Evolutionary conservation across 2,113 vertebrate genomes (phyloP).

Genomic region (Mormyrus iriodes): DNA sequence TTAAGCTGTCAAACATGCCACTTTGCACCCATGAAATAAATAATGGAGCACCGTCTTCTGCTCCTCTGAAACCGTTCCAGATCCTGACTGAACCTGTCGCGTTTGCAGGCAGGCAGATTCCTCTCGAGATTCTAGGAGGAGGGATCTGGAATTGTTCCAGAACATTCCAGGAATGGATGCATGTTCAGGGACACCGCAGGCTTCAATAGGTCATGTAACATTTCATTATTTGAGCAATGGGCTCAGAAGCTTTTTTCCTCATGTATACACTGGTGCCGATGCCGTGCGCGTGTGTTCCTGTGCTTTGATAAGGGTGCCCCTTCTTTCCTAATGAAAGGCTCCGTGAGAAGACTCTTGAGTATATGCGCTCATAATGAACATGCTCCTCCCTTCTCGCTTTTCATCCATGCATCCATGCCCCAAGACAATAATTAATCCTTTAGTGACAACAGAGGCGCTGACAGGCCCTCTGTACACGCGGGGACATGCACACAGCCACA

Average conservation of each 20-base stretch:
- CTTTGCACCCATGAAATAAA: slow-evolving; percentile 29
- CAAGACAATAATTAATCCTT: slow-evolving; percentile 29
- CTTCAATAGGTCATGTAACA: background rate
- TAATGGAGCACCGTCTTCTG: slow-evolving; percentile 24
- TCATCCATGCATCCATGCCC: slow-evolving; percentile 11
- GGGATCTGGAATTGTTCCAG: slow-evolving; percentile 6
- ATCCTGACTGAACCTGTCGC: slow-evolving; percentile 10
- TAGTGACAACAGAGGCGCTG: slow-evolving; percentile 16
- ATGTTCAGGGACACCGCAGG: background rate
- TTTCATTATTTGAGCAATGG: slow-evolving; percentile 11
- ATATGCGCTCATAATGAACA: slow-evolving; percentile 24
- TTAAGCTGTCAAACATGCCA: slow-evolving; percentile 33
- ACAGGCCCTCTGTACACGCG: background rate
- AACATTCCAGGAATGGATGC: background rate
- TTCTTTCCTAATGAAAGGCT: slow-evolving; percentile 13
- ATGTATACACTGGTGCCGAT: background rate
- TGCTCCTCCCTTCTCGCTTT: slow-evolving; percentile 15
- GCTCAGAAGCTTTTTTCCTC: background rate
- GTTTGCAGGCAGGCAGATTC: background rate
- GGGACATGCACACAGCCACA: background rate
- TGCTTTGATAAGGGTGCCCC: slow-evolving; percentile 9
- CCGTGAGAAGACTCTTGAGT: slow-evolving; percentile 26
- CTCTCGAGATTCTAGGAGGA: background rate
- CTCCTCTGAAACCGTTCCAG: slow-evolving; percentile 22
- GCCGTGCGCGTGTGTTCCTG: slow-evolving; percentile 7